A percentile compares a stretch with the other conserved stretches of the same genome.
phyloP scores from a whole-genome alignment of 2,888 invertebrate genomes.

The Aethes cnicana region DNA sequence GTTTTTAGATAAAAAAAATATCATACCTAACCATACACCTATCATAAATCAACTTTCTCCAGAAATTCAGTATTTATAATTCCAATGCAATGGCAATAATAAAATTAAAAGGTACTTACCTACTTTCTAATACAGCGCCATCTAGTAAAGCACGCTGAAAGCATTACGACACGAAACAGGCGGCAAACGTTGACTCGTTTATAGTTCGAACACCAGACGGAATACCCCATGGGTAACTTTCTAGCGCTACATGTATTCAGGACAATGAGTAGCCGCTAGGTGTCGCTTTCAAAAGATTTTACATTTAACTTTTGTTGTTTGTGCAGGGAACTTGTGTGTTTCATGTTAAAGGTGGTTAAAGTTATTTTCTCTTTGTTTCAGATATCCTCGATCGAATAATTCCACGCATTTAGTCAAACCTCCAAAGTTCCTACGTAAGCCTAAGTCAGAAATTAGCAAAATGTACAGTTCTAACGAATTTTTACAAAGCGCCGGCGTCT shows the following conservation, averaged over 20 bases:
- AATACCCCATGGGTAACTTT: too few species aligned
- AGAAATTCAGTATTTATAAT: too few species aligned
- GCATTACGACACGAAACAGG: too few species aligned
- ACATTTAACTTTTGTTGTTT: too few species aligned
- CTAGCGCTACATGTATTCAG: too few species aligned
- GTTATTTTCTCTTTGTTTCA: slow-evolving; percentile 62
- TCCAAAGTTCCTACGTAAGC: slow-evolving; percentile 72
- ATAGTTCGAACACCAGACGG: too few species aligned
- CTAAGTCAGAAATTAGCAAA: slow-evolving; percentile 54
- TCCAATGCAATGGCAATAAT: slow-evolving; percentile 2
- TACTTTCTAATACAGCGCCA: slow-evolving; percentile 5
- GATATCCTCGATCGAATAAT: slow-evolving; percentile 68
- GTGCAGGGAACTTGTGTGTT: not conserved
- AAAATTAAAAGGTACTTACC: not conserved
- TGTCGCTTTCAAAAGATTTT: slow-evolving; percentile 34
- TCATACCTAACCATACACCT: too few species aligned
- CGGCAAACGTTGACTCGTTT: too few species aligned
- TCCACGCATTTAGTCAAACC: slow-evolving; percentile 74
- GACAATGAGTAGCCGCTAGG: slow-evolving; percentile 33
- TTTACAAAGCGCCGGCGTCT: slow-evolving; percentile 73
- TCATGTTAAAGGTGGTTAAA: not conserved
- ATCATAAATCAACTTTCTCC: too few species aligned
- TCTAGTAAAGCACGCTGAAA: too few species aligned
- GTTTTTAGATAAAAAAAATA: too few species aligned
- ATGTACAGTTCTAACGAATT: slow-evolving; percentile 78